phyloP scores from a whole-genome alignment of 2,888 invertebrate genomes.

The Uropetala carovei region DNA sequence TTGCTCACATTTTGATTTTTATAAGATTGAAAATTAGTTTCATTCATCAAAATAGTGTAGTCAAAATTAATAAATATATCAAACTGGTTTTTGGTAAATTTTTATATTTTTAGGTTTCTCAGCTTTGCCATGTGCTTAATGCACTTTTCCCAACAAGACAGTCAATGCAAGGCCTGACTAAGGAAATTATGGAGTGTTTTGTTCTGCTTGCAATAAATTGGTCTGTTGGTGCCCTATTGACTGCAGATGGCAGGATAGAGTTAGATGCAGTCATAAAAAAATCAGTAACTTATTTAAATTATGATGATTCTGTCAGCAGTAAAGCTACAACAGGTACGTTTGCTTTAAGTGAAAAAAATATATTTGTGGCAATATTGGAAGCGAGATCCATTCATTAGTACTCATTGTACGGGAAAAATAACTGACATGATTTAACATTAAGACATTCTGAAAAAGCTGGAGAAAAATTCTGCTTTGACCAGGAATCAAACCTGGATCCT shows the following conservation, averaged over 20 bases:
- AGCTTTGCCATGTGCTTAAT: slow-evolving; percentile 89
- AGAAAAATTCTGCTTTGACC: too few relatives aligned
- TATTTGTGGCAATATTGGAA: neutral
- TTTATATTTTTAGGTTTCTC: slow-evolving; percentile 80
- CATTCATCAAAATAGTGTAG: neutral
- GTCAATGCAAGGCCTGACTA: slow-evolving; percentile 71
- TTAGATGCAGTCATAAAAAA: slow-evolving; percentile 91
- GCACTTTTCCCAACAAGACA: slow-evolving; percentile 76
- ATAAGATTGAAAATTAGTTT: too few relatives aligned
- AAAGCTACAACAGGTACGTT: slow-evolving; percentile 80
- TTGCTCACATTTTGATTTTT: too few relatives aligned
- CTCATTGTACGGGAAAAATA: too few relatives aligned
- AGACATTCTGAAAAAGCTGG: too few relatives aligned
- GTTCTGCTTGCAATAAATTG: slow-evolving; percentile 88
- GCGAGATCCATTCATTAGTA: too few relatives aligned
- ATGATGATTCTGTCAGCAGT: slow-evolving; percentile 81
- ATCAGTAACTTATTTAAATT: slow-evolving; percentile 82
- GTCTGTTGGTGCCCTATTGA: slow-evolving; percentile 88
- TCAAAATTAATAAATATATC: neutral
- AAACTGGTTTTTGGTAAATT: neutral
- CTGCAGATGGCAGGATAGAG: slow-evolving; percentile 81
- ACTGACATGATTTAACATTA: too few relatives aligned
- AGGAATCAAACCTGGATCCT: too few relatives aligned
- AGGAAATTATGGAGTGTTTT: slow-evolving; percentile 82
- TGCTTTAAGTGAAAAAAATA: neutral